phyloP scores from a whole-genome alignment of 2,888 invertebrate genomes.

The Acrobasis repandana region DNA sequence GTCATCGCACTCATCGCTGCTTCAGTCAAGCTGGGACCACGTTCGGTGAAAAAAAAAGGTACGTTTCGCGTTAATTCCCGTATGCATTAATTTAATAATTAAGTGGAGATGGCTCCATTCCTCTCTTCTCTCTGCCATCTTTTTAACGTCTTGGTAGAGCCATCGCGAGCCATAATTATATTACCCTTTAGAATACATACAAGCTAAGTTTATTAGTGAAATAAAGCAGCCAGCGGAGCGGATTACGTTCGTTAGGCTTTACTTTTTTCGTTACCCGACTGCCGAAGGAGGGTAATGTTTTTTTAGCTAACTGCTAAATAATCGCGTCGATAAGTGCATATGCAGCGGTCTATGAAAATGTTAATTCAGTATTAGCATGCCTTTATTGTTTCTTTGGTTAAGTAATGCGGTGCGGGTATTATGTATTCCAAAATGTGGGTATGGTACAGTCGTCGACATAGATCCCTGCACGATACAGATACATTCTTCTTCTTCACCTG shows the following conservation, averaged over 20 bases:
- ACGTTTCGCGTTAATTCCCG: too few relatives aligned
- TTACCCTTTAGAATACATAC: conserved; percentile 6
- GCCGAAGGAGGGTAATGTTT: too few relatives aligned
- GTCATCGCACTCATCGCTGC: too few relatives aligned
- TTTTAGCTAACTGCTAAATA: conserved; percentile 5
- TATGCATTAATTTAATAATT: too few relatives aligned
- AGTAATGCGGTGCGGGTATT: conserved; percentile 15
- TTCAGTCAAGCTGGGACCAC: too few relatives aligned
- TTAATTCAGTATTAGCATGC: conserved; percentile 22
- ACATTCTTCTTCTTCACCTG: neutral
- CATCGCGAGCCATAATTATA: neutral
- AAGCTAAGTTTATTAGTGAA: neutral
- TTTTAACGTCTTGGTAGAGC: too few relatives aligned
- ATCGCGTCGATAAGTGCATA: conserved; percentile 18
- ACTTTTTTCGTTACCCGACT: neutral
- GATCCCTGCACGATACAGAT: neutral
- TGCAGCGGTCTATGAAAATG: conserved; percentile 20
- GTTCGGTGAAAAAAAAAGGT: too few relatives aligned
- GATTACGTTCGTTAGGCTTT: conserved; percentile 20
- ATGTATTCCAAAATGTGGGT: conserved; percentile 21
- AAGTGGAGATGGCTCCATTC: too few relatives aligned
- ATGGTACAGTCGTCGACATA: conserved; percentile 1
- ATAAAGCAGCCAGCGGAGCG: neutral
- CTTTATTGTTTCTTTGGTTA: conserved; percentile 10
- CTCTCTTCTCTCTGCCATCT: too few relatives aligned